Evolutionary conservation across 1,140 invertebrate species (phyloP).

Genomic region (Aricia agestis): DNA sequence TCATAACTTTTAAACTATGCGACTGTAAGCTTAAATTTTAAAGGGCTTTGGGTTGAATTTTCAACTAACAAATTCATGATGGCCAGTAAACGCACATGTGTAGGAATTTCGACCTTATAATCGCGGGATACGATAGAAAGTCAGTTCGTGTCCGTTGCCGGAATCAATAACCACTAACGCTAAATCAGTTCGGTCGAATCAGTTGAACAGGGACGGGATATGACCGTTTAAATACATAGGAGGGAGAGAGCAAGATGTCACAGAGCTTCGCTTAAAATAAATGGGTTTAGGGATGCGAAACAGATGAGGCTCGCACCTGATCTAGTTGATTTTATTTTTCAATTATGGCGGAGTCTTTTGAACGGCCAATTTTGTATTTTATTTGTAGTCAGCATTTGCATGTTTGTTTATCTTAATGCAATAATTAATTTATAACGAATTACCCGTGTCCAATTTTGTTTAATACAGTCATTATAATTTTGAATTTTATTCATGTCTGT

Average conservation of each 20-base stretch:
- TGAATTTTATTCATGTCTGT: no score
- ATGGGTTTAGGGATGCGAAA: conserved; percentile 51
- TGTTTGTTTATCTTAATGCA: background rate
- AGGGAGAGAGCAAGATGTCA: conserved; percentile 43
- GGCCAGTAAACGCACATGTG: conserved; percentile 14
- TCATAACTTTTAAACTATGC: conserved; percentile 66
- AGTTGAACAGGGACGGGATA: conserved; percentile 16
- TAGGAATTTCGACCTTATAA: conserved; percentile 39
- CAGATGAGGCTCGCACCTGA: conserved; percentile 66
- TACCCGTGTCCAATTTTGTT: background rate
- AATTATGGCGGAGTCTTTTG: conserved; percentile 49
- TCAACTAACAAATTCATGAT: conserved; percentile 45
- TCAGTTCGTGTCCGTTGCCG: conserved; percentile 27
- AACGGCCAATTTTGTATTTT: conserved; percentile 39
- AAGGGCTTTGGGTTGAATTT: conserved; percentile 59
- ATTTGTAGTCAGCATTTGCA: background rate
- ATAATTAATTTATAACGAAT: conserved; percentile 4
- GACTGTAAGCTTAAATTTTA: conserved; percentile 57
- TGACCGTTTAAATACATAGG: conserved; percentile 29
- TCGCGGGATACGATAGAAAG: conserved; percentile 35
- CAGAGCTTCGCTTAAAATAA: conserved; percentile 37
- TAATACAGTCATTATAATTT: no score
- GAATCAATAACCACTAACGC: conserved; percentile 69
- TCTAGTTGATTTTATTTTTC: conserved; percentile 65
- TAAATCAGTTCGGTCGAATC: conserved; percentile 47